A percentile compares a stretch with the other conserved stretches of the same genome.
phyloP scores from a whole-genome alignment of 2,888 invertebrate genomes.

The Balanococcus diminutus region DNA sequence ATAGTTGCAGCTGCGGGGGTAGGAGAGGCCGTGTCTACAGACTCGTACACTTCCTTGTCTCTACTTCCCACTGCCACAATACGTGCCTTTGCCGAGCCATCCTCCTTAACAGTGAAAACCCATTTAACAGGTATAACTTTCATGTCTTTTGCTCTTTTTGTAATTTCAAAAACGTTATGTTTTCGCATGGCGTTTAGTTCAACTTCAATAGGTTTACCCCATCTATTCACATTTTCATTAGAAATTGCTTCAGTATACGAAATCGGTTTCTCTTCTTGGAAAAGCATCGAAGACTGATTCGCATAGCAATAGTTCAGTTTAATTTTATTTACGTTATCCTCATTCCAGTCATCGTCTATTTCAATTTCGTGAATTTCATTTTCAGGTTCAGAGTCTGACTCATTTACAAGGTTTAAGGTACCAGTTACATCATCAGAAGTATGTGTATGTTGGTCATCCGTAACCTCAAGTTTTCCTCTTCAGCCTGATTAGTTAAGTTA shows the following conservation, averaged over 20 bases:
- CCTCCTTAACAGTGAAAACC: slow-evolving; percentile 51
- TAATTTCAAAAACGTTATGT: slow-evolving; percentile 50
- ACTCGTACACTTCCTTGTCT: neutral
- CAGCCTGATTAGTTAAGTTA: neutral
- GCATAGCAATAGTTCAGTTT: neutral
- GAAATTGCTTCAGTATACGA: neutral
- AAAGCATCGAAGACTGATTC: neutral
- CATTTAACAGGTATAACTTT: slow-evolving; percentile 50
- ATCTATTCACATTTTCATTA: neutral
- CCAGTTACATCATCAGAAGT: no score
- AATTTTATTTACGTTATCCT: neutral
- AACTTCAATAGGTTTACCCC: neutral
- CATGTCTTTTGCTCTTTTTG: slow-evolving; percentile 56
- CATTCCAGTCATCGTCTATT: neutral
- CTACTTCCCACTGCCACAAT: slow-evolving; percentile 44
- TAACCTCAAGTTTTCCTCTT: neutral
- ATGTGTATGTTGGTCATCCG: no score
- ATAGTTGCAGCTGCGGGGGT: neutral
- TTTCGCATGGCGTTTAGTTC: neutral
- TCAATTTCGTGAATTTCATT: neutral
- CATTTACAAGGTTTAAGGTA: no score
- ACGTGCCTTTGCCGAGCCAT: neutral
- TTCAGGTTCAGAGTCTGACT: neutral
- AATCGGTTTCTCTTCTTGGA: neutral
- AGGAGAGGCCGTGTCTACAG: neutral